Evolutionary conservation across 2,113 vertebrate species (phyloP).

Genomic region (Myotis yumanensis): DNA sequence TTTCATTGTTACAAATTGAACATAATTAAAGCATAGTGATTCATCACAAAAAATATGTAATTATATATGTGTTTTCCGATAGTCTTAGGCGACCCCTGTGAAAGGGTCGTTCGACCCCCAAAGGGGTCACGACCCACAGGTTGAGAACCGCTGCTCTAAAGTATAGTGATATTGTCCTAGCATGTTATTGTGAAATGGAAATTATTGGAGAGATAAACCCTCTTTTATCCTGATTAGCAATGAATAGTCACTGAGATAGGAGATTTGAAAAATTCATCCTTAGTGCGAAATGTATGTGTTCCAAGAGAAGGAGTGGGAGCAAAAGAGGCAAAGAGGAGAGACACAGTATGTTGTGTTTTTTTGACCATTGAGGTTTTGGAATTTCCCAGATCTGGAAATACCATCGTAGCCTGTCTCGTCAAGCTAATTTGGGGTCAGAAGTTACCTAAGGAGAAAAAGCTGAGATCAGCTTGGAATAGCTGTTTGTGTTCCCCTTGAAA

Average conservation of each 20-base stretch:
- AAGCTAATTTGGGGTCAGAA: not conserved
- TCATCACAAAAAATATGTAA: too few relatives aligned
- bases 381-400: not conserved
- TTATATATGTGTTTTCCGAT: too few relatives aligned
- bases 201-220: not conserved
- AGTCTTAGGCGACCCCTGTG: too few relatives aligned
- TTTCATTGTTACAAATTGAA: too few relatives aligned
- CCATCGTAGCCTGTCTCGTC: not conserved
- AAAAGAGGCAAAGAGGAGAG: not conserved
- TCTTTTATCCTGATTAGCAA: conserved; percentile 49
- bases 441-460: not conserved
- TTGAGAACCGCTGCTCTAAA: not conserved
- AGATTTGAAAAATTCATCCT: not conserved
- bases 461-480: not conserved
- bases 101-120: too few relatives aligned
- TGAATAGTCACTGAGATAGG: conserved; percentile 39
- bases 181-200: conserved; percentile 50
- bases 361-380: not conserved
- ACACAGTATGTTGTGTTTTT: not conserved
- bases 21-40: too few relatives aligned
- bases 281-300: not conserved
- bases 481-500: not conserved
- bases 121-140: too few relatives aligned
- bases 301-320: not conserved
- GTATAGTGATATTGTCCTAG: conserved; percentile 46